Base-by-base conservation (phyloP, 1,140 invertebrate species). In the Sminthurinus signatus region DNA sequence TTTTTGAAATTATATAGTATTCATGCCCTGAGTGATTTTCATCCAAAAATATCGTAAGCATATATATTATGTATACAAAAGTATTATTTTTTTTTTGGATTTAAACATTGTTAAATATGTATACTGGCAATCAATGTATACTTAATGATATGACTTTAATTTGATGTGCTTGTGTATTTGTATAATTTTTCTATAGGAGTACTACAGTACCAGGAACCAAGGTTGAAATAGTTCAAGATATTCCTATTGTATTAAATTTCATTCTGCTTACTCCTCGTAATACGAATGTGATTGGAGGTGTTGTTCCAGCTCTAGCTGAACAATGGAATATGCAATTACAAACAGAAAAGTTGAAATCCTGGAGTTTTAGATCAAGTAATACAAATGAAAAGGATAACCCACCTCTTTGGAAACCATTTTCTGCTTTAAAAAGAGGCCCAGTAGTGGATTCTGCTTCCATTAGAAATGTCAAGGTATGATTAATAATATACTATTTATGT, bases 351-450 rank as follows among this genome's bases (percentile, higher is more conserved):
- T 58, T 64, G 23, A 58, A 64, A 23, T 54, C 42, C 21, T 68
- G 66, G 66, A 62, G 62, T 12, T 56, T 54, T 17, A 31, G 32
- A 10, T 36, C 15, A 5, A 48, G 1, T 12, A 54, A 25, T 15
- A 21, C 15, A 1, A 23, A 32, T 28, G 46, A 15, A 14, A 36
- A 52, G 1, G 62, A 55, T 27, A 57, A 62, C 4, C 66, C 66
- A 4, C 66, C 66, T 21, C 31, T 39, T 8, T 68, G 66, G 66
- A 64, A 61, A 56, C 51, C 66, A 3, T 68, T 64, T 43, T 56
- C 48, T 8, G n/a, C n/a, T n/a, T 55, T 63, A 15, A 64, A 56
- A 23, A 28, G 55, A 0, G 44, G 32, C 0, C 15, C 48, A 14
- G 17, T 27, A 12, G 27, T 64, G 4, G 61, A 67, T 58, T 46